Conservation (phyloP, 1,140 invertebrate species). For the Aporrectodea caliginosa region DNA sequence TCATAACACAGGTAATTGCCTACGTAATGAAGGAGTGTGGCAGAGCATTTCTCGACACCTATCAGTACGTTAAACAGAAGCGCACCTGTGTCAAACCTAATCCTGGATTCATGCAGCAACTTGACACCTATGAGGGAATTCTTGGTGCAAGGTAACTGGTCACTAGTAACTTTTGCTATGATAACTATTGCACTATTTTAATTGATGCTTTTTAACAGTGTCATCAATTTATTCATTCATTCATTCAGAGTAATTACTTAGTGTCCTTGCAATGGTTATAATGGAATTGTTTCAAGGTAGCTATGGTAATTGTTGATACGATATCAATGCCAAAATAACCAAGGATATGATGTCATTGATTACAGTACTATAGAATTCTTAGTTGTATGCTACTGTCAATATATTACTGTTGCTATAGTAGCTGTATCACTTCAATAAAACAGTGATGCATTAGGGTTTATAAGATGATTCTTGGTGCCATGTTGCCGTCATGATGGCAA, state of each 20-base stretch:
- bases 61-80: conserved; percentile 83
- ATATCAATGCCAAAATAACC: too few species aligned
- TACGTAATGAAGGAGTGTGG: conserved; percentile 97
- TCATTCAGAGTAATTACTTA: too few species aligned
- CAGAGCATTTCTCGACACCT: conserved; percentile 83
- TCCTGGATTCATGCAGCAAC: conserved; percentile 83
- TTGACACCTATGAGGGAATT: conserved; percentile 83
- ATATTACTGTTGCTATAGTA: too few species aligned
- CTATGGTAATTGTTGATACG: background rate
- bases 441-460: too few species aligned
- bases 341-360: too few species aligned
- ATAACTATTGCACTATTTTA: too few species aligned
- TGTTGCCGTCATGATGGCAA: too few species aligned
- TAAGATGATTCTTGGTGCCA: too few species aligned
- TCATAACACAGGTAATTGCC: conserved; percentile 65
- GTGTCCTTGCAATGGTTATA: background rate
- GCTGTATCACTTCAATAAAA: too few species aligned
- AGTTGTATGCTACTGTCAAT: too few species aligned
- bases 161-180: background rate
- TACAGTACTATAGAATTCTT: too few species aligned
- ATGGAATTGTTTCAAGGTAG: background rate
- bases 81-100: conserved; percentile 93
- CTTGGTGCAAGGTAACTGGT: conserved; percentile 80
- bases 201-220: conserved; percentile 1
- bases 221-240: background rate